Conservation (phyloP, 2,113 vertebrate genomes). For the Equus przewalskii region DNA sequence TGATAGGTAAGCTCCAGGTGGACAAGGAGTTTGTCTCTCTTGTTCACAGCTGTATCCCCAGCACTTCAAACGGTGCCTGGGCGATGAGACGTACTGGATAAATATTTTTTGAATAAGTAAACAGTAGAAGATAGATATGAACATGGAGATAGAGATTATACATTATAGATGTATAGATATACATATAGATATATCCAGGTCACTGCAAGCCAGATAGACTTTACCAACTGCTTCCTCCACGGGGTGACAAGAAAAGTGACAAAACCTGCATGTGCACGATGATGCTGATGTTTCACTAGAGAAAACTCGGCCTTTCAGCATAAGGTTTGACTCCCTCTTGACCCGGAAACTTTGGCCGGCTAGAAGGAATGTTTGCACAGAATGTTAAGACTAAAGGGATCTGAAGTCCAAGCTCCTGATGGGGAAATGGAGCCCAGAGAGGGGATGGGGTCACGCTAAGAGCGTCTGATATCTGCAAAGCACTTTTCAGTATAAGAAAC, state of each 20-base stretch:
- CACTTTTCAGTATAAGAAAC: not conserved
- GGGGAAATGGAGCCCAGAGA: not conserved
- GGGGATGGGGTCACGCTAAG: accelerated
- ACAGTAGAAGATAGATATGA: not conserved
- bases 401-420: not conserved
- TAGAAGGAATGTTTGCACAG: not conserved
- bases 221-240: not conserved
- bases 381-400: not conserved
- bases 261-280: not conserved
- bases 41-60: not conserved
- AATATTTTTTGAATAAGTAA: not conserved
- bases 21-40: not conserved
- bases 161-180: too few relatives aligned
- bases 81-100: not conserved
- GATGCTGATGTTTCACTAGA: not conserved
- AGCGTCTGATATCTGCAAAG: not conserved
- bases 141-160: not conserved
- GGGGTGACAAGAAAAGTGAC: not conserved
- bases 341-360: not conserved
- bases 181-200: not conserved
- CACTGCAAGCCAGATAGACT: not conserved
- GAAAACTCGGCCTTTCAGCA: not conserved
- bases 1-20: not conserved
- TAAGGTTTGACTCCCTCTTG: not conserved
- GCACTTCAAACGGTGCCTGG: not conserved